Conservation (phyloP, 1,140 invertebrate species). For the Hylaeus volcanicus region DNA sequence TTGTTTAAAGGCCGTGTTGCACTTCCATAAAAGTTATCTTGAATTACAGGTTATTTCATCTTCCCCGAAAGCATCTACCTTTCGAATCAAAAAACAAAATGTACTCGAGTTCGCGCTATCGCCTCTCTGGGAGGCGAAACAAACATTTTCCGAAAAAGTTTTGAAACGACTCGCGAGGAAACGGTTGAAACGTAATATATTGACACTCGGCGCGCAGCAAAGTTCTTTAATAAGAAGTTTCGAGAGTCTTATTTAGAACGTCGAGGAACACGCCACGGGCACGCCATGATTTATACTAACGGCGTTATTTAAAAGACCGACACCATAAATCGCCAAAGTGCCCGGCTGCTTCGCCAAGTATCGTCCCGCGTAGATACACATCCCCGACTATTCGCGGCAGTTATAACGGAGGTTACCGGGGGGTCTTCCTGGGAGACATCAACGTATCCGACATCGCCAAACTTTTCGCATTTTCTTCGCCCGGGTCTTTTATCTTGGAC, state of each 20-base stretch:
- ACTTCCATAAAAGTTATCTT: too few species aligned
- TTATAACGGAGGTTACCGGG: neutral
- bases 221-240: neutral
- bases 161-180: too few species aligned
- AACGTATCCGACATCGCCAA: constrained; percentile 25
- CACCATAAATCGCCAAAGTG: constrained; percentile 25
- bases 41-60: too few species aligned
- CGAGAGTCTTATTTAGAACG: neutral
- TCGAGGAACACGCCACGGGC: neutral
- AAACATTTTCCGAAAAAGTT: too few species aligned
- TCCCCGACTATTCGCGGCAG: constrained; percentile 9
- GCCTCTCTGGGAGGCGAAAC: too few species aligned
- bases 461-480: constrained; percentile 59
- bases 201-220: neutral
- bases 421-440: neutral
- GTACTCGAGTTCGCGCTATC: too few species aligned
- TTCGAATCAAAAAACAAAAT: too few species aligned
- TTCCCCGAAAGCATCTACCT: too few species aligned
- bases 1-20: too few species aligned
- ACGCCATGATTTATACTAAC: neutral
- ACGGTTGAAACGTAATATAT: neutral
- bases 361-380: constrained; percentile 19
- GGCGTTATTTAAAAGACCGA: constrained; percentile 37
- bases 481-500: constrained; percentile 46
- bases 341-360: neutral